Conservation (phyloP, 2,888 invertebrate genomes). For the Hypsopygia costalis region DNA sequence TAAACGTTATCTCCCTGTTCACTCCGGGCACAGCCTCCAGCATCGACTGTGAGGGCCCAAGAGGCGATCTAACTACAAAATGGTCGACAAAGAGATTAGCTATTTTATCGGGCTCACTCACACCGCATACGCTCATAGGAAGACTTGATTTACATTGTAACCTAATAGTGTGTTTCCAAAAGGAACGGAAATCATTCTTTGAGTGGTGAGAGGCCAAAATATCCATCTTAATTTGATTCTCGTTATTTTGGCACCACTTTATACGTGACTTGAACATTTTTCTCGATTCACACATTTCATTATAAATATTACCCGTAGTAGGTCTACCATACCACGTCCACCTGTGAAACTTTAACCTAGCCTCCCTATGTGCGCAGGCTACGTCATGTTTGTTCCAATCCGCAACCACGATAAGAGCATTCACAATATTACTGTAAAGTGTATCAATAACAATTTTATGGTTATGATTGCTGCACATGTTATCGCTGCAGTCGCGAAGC, state of each 20-base stretch:
- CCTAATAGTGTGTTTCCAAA: neutral
- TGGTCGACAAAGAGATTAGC: too few species aligned
- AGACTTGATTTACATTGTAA: neutral
- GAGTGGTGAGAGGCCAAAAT: neutral
- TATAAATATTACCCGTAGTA: neutral
- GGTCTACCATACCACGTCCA: constrained; percentile 8
- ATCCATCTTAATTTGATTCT: constrained; percentile 9
- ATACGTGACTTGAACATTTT: constrained; percentile 5
- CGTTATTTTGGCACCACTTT: constrained; percentile 8
- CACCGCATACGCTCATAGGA: neutral
- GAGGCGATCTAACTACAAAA: too few species aligned
- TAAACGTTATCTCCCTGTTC: too few species aligned
- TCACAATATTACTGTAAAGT: too few species aligned
- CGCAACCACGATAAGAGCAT: too few species aligned
- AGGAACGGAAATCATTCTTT: too few species aligned
- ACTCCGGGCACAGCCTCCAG: too few species aligned
- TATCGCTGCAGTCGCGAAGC: too few species aligned
- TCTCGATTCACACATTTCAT: constrained; percentile 6
- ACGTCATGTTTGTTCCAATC: constrained; percentile 3
- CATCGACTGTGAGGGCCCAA: too few species aligned
- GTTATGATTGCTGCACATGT: too few species aligned
- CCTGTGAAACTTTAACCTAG: neutral
- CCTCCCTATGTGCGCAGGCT: constrained; percentile 4
- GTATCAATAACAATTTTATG: too few species aligned
- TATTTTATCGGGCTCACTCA: too few species aligned